Evolutionary conservation across 2,888 invertebrate species (phyloP), one percentile per base, ranked within the genome.

Genomic region (Epinotia ramella): DNA sequence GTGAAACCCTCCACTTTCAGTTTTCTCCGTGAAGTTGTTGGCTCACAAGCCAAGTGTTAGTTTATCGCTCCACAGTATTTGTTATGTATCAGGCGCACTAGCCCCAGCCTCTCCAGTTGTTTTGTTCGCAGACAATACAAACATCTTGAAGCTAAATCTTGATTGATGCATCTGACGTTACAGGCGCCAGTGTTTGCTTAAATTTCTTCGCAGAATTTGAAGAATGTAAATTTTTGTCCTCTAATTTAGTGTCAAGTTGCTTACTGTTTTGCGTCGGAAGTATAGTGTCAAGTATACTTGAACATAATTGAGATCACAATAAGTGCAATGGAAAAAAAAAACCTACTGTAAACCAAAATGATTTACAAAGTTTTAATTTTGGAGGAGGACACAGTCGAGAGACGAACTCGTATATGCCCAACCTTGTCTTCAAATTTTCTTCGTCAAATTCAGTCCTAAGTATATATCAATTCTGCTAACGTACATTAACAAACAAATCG

Each of bases 21-120:
- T 79, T 79, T 79, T 78, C 79, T 78, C 78, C 53, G 63, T 76
- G 60, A 72, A 78, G 78, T 78, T 64, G 77, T 77, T 73, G 71
- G 76, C 72, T 72, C 44, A 73, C 66, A 68, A 44, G 11, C 44
- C 53, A 63, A 72, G 76, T 76, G 75, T 75, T 71, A 44, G 71
- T 75, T 71, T 71, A 70, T 65, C 33, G 75, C 65, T 28, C 24
- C 24, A 33, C 70, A 16, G 53, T 75, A 40, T 76, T 72, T 72
- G 62, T 62, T 71, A 44, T 56, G 67, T 72, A 76, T 72, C 76
- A 62, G 72, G 71, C 56, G 73, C 46, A 62, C 70, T 49, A 59
- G 74, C 18, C 56, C 62, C 59, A 71, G 66, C 46, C 66, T 72
- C 56, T 71, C 33, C 59, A 71, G 40, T 46, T 71, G 71, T 66